Evolutionary conservation across 37 sponge, comb jelly and placozoan species (phyloP), one percentile per base, ranked within the genome.

Genomic region (Tethya wilhelma): DNA sequence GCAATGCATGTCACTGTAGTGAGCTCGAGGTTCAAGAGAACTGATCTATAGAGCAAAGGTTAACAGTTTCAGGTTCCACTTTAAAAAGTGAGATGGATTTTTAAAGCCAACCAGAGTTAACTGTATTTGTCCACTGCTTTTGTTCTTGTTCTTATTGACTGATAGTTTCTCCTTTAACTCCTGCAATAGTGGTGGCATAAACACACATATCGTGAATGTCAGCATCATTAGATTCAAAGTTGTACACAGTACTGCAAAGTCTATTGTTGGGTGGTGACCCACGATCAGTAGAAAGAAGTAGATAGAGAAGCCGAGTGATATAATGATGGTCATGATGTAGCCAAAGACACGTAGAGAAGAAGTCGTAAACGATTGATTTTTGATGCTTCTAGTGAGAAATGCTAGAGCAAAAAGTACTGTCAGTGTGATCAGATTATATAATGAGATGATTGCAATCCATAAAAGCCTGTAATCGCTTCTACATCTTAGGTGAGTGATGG

Each of bases 111-210:
- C n/a, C n/a, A n/a, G n/a, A n/a, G n/a, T n/a, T n/a, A n/a, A n/a
- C n/a, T n/a, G n/a, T n/a, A n/a, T n/a, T n/a, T n/a, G n/a, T n/a
- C n/a, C n/a, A n/a, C n/a, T n/a, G n/a, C n/a, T n/a, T n/a, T n/a
- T n/a, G n/a, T n/a, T n/a, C n/a, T n/a, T n/a, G n/a, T n/a, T n/a
- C n/a, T n/a, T n/a, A n/a, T n/a, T n/a, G n/a, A n/a, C n/a, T n/a
- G n/a, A n/a, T n/a, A n/a, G n/a, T n/a, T n/a, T n/a, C n/a, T n/a
- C n/a, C n/a, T n/a, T n/a, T n/a, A n/a, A n/a, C n/a, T n/a, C n/a
- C n/a, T n/a, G n/a, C n/a, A n/a, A n/a, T n/a, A 69, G 69, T 25
- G 69, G 69, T 42, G 69, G 69, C n/a, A 69, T 7, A 40, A 69
- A 69, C 3, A 69, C 69, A 40, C 43, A 69, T 8, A 69, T 26